These are phyloP conservation scores for Drosophila subpulchrella DNA, from an alignment of 1,140 invertebrate species.

Conservation along the genomic window DNA sequence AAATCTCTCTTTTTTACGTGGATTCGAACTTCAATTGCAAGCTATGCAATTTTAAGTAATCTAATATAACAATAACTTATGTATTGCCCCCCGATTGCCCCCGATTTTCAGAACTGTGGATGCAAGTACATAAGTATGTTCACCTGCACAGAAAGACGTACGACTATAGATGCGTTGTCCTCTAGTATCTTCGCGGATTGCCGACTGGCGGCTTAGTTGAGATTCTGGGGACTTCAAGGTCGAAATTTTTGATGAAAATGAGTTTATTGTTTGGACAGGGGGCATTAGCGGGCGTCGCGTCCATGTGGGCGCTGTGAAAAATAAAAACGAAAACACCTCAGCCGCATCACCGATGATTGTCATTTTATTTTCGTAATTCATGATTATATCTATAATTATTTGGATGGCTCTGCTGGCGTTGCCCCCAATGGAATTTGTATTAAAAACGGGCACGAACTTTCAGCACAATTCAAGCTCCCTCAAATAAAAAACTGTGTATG, in stretches of 20 bases:
- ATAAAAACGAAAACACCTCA: slow-evolving; percentile 64
- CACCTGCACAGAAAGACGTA: neutral
- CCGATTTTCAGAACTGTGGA: neutral
- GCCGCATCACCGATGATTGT: slow-evolving; percentile 62
- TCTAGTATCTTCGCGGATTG: slow-evolving; percentile 13
- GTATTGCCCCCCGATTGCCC: too few relatives aligned
- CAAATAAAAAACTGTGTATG: too few relatives aligned
- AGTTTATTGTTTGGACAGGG: slow-evolving; percentile 77
- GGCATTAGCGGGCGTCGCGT: slow-evolving; percentile 52
- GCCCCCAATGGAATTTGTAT: slow-evolving; percentile 29
- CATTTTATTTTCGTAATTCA: slow-evolving; percentile 79
- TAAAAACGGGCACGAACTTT: slow-evolving; percentile 24
- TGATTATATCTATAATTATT: slow-evolving; percentile 70
- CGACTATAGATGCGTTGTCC: slow-evolving; percentile 16
- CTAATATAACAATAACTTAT: too few relatives aligned
- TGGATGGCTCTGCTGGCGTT: slow-evolving; percentile 31
- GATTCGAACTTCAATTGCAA: too few relatives aligned
- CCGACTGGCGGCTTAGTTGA: slow-evolving; percentile 23
- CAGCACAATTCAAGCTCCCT: slow-evolving; percentile 4
- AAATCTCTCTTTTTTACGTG: too few relatives aligned
- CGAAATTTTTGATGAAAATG: slow-evolving; percentile 75
- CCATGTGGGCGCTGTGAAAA: slow-evolving; percentile 66
- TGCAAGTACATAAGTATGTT: neutral
- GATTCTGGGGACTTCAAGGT: slow-evolving; percentile 68
- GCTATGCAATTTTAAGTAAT: too few relatives aligned